A percentile compares a stretch with the other conserved stretches of the same genome.
These are phyloP conservation scores for Neomonachus schauinslandi DNA, from an alignment of 2,113 vertebrate genomes.

Conservation along the genomic window DNA sequence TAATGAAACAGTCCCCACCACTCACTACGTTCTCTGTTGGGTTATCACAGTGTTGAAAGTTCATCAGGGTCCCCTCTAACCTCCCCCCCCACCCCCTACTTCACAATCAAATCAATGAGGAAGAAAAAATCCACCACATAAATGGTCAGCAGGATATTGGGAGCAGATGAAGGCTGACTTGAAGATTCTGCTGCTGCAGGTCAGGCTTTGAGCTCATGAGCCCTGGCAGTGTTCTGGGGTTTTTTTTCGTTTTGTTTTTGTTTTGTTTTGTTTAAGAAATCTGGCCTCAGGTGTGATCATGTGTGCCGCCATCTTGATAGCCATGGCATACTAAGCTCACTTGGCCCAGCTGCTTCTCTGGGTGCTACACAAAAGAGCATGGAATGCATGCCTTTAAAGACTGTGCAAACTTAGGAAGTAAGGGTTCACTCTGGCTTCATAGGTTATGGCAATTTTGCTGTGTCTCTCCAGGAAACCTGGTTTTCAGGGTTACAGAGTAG, in stretches of 20 bases:
- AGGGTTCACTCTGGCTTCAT: background rate
- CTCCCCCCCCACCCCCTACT: background rate
- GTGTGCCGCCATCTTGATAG: background rate
- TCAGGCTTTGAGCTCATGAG: background rate
- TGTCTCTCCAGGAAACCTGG: background rate
- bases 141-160: background rate
- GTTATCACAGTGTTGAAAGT: background rate
- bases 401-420: background rate
- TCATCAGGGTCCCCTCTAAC: background rate
- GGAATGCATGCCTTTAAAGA: background rate
- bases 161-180: background rate
- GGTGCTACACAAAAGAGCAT: background rate
- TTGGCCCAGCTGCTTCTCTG: accelerated
- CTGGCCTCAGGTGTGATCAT: background rate
- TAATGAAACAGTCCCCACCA: background rate
- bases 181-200: background rate
- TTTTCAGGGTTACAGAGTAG: background rate
- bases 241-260: too few relatives aligned
- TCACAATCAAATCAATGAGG: background rate
- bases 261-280: background rate
- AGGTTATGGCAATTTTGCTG: background rate
- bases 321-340: background rate
- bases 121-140: background rate
- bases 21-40: background rate
- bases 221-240: background rate